Evolutionary conservation across 2,797 vertebrate genomes (phyloP).

Genomic region (Pogonophryne albipinna): DNA sequence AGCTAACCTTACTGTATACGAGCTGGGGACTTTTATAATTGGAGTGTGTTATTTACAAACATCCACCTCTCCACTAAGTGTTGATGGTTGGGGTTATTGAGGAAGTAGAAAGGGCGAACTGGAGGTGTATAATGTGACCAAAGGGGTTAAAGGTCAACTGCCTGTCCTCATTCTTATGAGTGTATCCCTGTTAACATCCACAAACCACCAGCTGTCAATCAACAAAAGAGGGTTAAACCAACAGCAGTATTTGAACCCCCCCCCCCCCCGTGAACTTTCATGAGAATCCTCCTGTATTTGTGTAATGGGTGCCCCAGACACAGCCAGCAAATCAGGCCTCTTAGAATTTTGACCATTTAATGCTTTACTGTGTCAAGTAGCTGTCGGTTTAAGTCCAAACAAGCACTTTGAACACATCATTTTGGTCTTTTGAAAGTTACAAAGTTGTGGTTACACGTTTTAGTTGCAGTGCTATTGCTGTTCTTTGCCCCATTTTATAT

Average conservation of each 20-base stretch:
- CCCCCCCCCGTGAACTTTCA: too few species aligned
- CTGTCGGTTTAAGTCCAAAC: not conserved
- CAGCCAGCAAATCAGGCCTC: not conserved
- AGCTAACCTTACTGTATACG: not conserved
- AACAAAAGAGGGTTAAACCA: not conserved
- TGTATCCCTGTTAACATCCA: constrained; percentile 6
- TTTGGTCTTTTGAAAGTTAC: not conserved
- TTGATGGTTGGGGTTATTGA: not conserved
- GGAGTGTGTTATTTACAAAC: not conserved
- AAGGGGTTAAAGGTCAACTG: constrained; percentile 18
- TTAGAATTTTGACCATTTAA: not conserved
- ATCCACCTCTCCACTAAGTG: too few species aligned
- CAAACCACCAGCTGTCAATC: not conserved
- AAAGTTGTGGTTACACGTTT: constrained; percentile 12
- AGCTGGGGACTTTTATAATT: not conserved
- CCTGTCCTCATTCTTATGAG: constrained; percentile 21
- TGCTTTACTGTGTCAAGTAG: not conserved
- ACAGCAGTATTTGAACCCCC: too few species aligned
- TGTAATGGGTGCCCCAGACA: too few species aligned
- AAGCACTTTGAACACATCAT: not conserved
- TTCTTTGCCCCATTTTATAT: constrained; percentile 34
- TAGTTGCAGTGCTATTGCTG: constrained; percentile 3
- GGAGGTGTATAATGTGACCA: not conserved
- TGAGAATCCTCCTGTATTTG: too few species aligned
- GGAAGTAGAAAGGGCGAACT: not conserved